A percentile compares a stretch with the other conserved stretches of the same genome.
phyloP scores from a whole-genome alignment of 2,888 invertebrate genomes.

The Amiota communis region DNA sequence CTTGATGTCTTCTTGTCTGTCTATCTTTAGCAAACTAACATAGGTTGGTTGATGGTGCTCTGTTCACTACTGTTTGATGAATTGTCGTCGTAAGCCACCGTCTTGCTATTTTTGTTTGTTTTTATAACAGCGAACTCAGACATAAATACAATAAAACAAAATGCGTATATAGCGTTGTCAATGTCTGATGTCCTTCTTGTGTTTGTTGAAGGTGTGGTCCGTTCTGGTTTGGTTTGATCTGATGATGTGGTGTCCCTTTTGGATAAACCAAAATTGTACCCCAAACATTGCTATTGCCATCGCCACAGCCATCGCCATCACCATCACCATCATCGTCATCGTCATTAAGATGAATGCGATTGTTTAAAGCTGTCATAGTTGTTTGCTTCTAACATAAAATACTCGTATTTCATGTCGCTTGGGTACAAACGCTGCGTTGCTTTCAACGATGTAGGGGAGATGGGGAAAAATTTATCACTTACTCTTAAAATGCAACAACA shows the following conservation, averaged over 20 bases:
- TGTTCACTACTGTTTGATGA: constrained; percentile 64
- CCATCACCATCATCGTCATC: not conserved
- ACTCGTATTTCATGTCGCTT: constrained; percentile 40
- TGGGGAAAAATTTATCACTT: constrained; percentile 20
- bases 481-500: constrained; percentile 33
- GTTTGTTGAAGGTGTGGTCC: constrained; percentile 54
- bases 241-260: constrained; percentile 45
- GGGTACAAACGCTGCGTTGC: constrained; percentile 20
- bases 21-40: too few species aligned
- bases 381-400: constrained; percentile 59
- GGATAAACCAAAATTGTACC: constrained; percentile 32
- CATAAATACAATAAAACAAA: not conserved
- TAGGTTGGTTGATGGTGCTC: constrained; percentile 45
- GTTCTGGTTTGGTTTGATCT: constrained; percentile 8
- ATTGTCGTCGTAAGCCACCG: constrained; percentile 58
- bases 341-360: constrained; percentile 10
- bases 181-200: constrained; percentile 25
- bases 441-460: not conserved
- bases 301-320: not conserved
- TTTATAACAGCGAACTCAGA: not conserved
- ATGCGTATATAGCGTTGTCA: constrained; percentile 48
- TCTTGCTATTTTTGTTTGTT: constrained; percentile 10
- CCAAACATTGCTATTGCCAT: not conserved
- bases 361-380: constrained; percentile 48
- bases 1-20: too few species aligned